phyloP scores from a whole-genome alignment of 2,797 vertebrate genomes.

The Typhlichthys eigenmanni region DNA sequence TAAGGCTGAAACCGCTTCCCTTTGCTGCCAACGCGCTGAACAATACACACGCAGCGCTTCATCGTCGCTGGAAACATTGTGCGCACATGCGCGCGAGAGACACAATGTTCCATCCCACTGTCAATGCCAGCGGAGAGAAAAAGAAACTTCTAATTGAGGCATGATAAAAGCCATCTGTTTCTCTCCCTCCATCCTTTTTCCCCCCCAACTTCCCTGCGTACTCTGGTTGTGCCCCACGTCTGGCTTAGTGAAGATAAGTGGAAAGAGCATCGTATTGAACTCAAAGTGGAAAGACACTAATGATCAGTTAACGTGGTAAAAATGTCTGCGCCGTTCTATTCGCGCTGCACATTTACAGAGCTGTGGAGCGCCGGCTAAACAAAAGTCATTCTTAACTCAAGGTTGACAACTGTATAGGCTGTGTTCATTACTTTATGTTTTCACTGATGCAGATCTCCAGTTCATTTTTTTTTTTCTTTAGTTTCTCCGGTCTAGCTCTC shows the following conservation, averaged over 20 bases:
- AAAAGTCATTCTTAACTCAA: too few relatives aligned
- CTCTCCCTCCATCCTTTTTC: slow-evolving; percentile 21
- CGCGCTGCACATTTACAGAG: background rate
- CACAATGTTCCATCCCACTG: background rate
- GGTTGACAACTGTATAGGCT: too few relatives aligned
- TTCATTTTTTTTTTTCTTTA: too few relatives aligned
- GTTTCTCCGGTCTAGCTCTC: too few relatives aligned
- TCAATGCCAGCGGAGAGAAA: slow-evolving; percentile 29
- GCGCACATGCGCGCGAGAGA: background rate
- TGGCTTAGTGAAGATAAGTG: slow-evolving; percentile 52
- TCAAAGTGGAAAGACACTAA: slow-evolving; percentile 35
- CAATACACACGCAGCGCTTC: slow-evolving; percentile 24
- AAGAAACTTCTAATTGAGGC: slow-evolving; percentile 47
- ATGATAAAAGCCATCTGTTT: slow-evolving; percentile 52
- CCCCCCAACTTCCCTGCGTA: background rate
- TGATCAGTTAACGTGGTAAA: slow-evolving; percentile 45
- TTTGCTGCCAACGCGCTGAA: slow-evolving; percentile 21
- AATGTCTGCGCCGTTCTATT: background rate
- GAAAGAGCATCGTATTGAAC: slow-evolving; percentile 22
- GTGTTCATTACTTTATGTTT: too few relatives aligned
- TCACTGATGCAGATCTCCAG: too few relatives aligned
- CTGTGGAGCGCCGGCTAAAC: background rate
- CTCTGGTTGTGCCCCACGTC: slow-evolving; percentile 13
- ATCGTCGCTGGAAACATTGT: background rate
- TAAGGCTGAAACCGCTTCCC: slow-evolving; percentile 19